Evolutionary conservation across 2,797 vertebrate species (phyloP), one percentile per base, ranked within the genome.

Genomic region (Synaphobranchus kaupii): DNA sequence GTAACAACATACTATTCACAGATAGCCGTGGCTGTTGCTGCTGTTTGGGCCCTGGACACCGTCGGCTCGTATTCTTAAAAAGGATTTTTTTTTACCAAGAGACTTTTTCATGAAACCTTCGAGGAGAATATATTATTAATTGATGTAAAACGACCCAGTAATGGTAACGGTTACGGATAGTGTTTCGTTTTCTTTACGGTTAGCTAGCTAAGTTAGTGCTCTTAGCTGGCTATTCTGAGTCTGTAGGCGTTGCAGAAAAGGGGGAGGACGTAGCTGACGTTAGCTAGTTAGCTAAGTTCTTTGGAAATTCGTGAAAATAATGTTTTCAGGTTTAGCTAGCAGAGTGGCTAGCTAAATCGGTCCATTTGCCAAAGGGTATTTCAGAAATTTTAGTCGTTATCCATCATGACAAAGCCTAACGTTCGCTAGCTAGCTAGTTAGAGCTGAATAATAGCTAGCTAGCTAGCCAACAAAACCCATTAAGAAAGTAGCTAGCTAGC

Each of bases 1-100:
- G 90, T 90, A 89, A 89, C 88, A 90, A 92, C 92, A 92, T 50
- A 88, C 85, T 1, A 39, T 85, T 76, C 50, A 84, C 76, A 85
- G 48, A 84, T 85, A 86, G 81, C 9, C 63, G 83, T 86, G 63
- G 87, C 54, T 80, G n/a, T n/a, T n/a, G 28, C 83, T 66, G 87
- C 85, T 85, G 85, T 31, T 60, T 60, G 78, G 84, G 84, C 71
- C 84, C 47, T 20, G 73, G 34, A 34, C 48, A 85, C 34, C 80
- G 86, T 85, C 84, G 76, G 76, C 58, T 54, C 48, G 10, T 78
- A 44, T 50, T 47, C 52, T 78, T 63, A 66, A 50, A 48, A 31
- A 15, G 50, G 60, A 52, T 25, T 85, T 83, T 56, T 39, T n/a
- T 39, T 39, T 39, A 28, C 71, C 22, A 56, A 58, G 66, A 73